phyloP scores from a whole-genome alignment of 2,888 invertebrate genomes.

The Boloria selene region DNA sequence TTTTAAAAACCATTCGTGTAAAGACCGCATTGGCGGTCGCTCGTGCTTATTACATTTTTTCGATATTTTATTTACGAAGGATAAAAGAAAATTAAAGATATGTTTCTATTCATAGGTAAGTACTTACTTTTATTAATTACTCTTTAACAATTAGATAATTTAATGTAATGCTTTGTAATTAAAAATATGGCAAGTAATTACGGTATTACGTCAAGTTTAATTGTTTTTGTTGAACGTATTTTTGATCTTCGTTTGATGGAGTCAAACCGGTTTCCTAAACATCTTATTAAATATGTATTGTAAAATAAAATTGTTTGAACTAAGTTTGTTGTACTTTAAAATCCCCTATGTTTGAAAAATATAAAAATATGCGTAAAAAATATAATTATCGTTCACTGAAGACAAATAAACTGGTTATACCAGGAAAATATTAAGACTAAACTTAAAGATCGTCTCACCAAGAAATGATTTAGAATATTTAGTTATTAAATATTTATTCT shows the following conservation, averaged over 20 bases:
- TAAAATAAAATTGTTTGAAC: not conserved
- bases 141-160: not conserved
- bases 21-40: constrained; percentile 21
- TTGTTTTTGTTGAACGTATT: not conserved
- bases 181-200: not conserved
- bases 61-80: constrained; percentile 6
- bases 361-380: not conserved
- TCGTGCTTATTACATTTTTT: constrained; percentile 20
- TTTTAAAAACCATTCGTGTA: constrained; percentile 26
- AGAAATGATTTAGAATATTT: constrained; percentile 18
- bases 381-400: constrained; percentile 1
- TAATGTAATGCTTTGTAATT: not conserved
- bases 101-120: constrained; percentile 35
- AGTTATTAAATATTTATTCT: constrained; percentile 5
- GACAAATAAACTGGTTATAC: constrained; percentile 26
- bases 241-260: not conserved
- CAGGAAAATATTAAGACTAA: constrained; percentile 20
- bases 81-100: constrained; percentile 11
- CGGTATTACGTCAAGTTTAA: not conserved
- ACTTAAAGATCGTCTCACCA: constrained; percentile 9
- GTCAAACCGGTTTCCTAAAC: constrained; percentile 4
- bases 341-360: not conserved
- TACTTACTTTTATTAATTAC: not conserved
- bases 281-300: not conserved
- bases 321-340: not conserved